Evolutionary conservation across 2,113 vertebrate genomes (phyloP).

Genomic region (Brachyhypopomus occidentalis): DNA sequence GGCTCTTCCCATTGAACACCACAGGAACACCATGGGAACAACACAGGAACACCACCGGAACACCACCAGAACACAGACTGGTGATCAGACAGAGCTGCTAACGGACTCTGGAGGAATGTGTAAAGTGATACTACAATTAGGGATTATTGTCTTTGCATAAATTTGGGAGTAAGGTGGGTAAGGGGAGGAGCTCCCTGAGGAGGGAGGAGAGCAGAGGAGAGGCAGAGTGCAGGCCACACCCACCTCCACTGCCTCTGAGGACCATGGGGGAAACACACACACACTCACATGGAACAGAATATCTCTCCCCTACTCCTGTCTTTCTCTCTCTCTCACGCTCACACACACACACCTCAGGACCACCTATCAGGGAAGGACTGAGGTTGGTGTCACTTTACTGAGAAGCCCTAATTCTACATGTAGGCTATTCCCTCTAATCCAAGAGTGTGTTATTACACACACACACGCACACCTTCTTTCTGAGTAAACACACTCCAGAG

Average conservation of each 20-base stretch:
- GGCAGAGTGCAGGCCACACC: slow-evolving; percentile 57
- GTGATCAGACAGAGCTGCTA: slow-evolving; percentile 66
- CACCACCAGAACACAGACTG: slow-evolving; percentile 40
- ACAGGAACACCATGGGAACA: no score
- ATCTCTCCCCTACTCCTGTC: no score
- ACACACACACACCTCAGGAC: slow-evolving; percentile 27
- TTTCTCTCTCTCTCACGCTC: no score
- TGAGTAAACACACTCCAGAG: neutral
- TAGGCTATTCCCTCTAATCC: slow-evolving; percentile 14
- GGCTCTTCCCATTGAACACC: no score
- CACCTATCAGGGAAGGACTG: slow-evolving; percentile 37
- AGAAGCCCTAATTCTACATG: slow-evolving; percentile 22
- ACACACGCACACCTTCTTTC: neutral
- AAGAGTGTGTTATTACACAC: slow-evolving; percentile 2
- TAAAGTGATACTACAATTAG: slow-evolving; percentile 79
- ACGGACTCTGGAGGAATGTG: slow-evolving; percentile 74
- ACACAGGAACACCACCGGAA: no score
- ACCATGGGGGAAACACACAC: slow-evolving; percentile 35
- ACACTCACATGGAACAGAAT: slow-evolving; percentile 9
- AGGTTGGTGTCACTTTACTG: slow-evolving; percentile 38
- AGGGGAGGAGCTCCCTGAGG: slow-evolving; percentile 62
- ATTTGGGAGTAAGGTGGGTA: slow-evolving; percentile 62
- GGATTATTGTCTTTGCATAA: slow-evolving; percentile 80
- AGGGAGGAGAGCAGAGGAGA: slow-evolving; percentile 66
- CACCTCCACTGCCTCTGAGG: slow-evolving; percentile 58